Evolutionary conservation across 2,797 vertebrate genomes (phyloP).

Genomic region (Dermochelys coriacea): DNA sequence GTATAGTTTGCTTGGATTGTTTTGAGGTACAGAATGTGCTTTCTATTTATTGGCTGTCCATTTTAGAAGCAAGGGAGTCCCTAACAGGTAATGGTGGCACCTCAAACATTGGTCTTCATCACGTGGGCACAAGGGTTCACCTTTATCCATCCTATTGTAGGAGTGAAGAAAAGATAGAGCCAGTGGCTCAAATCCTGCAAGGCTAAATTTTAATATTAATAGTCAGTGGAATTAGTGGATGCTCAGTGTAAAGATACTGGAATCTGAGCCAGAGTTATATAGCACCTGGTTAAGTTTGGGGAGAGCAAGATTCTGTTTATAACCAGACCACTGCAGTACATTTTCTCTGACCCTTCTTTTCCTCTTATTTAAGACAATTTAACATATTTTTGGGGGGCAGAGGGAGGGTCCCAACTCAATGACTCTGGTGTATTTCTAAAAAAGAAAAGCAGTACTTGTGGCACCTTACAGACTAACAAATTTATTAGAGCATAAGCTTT

Average conservation of each 20-base stretch:
- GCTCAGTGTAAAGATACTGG: neutral
- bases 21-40: neutral
- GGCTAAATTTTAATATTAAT: accelerated
- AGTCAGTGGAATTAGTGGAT: neutral
- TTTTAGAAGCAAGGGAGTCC: neutral
- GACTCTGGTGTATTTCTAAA: neutral
- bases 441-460: too few relatives aligned
- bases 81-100: neutral
- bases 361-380: neutral
- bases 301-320: neutral
- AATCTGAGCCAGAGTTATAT: neutral
- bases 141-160: accelerated
- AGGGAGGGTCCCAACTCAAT: neutral
- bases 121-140: neutral
- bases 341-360: neutral
- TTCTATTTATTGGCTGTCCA: neutral
- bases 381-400: neutral
- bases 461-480: too few relatives aligned
- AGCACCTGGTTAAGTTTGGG: too few relatives aligned
- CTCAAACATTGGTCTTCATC: neutral
- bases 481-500: too few relatives aligned
- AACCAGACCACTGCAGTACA: accelerated
- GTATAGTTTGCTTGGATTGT: neutral
- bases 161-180: neutral
- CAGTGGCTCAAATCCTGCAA: neutral